Conservation (phyloP, 2,797 vertebrate species). For the Myioborus melanocephalus region DNA sequence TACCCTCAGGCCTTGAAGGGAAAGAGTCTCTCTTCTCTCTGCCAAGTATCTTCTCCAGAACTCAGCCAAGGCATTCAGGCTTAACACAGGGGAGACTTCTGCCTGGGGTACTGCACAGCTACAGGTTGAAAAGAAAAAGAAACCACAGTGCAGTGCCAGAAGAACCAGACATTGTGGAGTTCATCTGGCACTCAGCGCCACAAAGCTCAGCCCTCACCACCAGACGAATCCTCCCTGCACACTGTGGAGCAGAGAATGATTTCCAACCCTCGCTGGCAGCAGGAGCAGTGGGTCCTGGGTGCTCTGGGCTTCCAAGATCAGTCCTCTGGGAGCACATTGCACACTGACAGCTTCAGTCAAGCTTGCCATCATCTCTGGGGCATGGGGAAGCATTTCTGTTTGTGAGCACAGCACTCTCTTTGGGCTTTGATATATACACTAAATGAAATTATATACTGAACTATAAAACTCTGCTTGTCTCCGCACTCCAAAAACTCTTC, state of each 20-base stretch:
- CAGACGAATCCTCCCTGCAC: background rate
- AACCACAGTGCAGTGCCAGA: background rate
- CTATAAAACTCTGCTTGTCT: background rate
- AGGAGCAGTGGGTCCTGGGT: rapidly evolving
- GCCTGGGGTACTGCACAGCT: background rate
- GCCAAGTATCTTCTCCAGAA: background rate
- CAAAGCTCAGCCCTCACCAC: background rate
- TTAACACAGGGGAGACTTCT: background rate
- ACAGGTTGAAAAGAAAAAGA: background rate
- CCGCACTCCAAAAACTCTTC: background rate
- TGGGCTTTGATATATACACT: rapidly evolving
- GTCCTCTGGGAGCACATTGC: background rate
- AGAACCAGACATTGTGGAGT: background rate
- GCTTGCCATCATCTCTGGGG: background rate
- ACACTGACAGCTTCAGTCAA: background rate
- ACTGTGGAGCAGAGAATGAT: rapidly evolving
- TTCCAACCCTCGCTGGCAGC: background rate
- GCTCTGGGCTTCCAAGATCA: background rate
- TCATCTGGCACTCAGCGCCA: background rate
- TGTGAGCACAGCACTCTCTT: background rate
- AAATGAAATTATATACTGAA: background rate
- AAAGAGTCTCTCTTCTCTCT: background rate
- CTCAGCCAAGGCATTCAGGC: background rate
- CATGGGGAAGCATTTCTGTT: background rate
- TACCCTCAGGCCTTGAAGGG: background rate